Evolutionary conservation across 2,113 vertebrate species (phyloP).

Genomic region (Chloropsis cyanopogon): DNA sequence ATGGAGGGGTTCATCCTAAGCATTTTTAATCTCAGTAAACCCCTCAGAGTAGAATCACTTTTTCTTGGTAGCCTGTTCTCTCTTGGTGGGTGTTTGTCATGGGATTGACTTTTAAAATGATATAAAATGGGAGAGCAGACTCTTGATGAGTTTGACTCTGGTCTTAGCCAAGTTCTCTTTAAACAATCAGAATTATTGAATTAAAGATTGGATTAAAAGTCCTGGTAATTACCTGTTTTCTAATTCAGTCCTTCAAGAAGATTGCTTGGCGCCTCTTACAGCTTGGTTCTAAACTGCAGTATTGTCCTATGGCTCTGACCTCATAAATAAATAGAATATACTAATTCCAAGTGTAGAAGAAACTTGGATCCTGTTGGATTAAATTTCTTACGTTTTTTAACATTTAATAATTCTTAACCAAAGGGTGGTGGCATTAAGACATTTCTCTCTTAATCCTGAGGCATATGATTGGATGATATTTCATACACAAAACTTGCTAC

Average conservation of each 20-base stretch:
- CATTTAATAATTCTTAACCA: neutral
- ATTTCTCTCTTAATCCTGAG: neutral
- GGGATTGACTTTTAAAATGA: neutral
- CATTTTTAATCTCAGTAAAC: conserved; percentile 1
- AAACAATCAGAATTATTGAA: neutral
- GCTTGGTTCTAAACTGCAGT: neutral
- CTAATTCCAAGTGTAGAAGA: neutral
- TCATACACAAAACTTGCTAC: neutral
- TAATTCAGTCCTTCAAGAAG: neutral
- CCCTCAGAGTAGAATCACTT: neutral
- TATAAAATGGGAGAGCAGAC: neutral
- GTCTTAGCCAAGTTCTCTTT: neutral
- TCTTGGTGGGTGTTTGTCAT: neutral
- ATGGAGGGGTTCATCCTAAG: neutral
- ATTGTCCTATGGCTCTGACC: neutral
- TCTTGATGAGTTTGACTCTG: neutral
- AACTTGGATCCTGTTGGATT: neutral
- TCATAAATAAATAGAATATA: neutral
- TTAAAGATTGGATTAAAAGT: neutral
- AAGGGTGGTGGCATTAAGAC: neutral
- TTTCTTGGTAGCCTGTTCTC: neutral
- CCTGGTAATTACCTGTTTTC: neutral
- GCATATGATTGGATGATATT: neutral
- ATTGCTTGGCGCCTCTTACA: neutral
- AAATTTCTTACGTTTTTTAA: neutral